A percentile compares a stretch with the other conserved stretches of the same genome.
These are phyloP conservation scores for Tetragonula carbonaria DNA, from an alignment of 2,888 invertebrate species.

Conservation along the genomic window DNA sequence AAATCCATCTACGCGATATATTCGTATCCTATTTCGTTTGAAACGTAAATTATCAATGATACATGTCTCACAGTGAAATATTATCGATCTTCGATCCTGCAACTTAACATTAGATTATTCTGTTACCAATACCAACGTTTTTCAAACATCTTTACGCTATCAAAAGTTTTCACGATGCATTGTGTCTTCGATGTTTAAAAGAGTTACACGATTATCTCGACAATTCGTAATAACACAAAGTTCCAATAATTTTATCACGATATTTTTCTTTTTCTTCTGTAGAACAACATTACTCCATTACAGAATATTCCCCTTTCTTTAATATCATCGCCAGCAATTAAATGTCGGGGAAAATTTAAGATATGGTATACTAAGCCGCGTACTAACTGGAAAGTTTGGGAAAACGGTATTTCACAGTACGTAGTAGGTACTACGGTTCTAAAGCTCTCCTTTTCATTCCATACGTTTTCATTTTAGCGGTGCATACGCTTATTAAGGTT, in stretches of 20 bases:
- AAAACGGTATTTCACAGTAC: background rate
- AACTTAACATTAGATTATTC: too few species aligned
- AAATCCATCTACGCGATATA: too few species aligned
- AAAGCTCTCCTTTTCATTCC: background rate
- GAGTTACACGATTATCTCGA: background rate
- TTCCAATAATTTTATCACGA: background rate
- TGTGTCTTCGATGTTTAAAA: background rate
- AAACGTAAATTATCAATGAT: too few species aligned
- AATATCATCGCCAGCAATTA: background rate
- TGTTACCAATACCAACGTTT: too few species aligned
- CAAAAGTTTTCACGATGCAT: background rate
- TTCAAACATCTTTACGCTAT: background rate
- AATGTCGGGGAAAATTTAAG: background rate
- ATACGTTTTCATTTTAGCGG: background rate
- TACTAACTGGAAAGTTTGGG: background rate
- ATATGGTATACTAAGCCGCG: background rate
- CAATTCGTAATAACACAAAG: background rate
- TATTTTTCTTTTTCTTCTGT: background rate
- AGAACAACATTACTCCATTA: background rate
- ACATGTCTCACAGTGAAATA: too few species aligned
- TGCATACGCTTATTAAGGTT: background rate
- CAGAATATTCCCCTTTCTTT: background rate
- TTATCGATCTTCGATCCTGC: too few species aligned
- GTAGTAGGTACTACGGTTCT: background rate
- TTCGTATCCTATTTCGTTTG: too few species aligned